A percentile compares a stretch with the other conserved stretches of the same genome.
Conservation (phyloP, 2,888 invertebrate species). For the Fabriciana adippe region DNA sequence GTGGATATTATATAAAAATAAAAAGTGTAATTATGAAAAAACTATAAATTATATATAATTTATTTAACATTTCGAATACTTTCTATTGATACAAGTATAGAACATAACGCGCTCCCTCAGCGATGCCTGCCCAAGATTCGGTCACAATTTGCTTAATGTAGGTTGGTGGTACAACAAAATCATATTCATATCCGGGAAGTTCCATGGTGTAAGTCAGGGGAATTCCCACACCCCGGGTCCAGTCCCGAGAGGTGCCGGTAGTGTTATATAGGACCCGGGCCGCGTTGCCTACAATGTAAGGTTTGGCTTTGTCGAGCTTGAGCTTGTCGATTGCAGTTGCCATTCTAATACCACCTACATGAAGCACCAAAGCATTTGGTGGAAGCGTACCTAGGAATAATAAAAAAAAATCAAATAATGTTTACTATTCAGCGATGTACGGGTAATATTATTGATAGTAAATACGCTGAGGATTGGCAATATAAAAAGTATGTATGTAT, state of each 20-base stretch:
- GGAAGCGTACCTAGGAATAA: slow-evolving; percentile 69
- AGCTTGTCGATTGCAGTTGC: slow-evolving; percentile 69
- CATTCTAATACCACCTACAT: slow-evolving; percentile 66
- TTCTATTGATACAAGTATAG: slow-evolving; percentile 40
- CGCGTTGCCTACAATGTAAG: slow-evolving; percentile 82
- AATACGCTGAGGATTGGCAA: too few relatives aligned
- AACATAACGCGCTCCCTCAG: slow-evolving; percentile 61
- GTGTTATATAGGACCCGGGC: slow-evolving; percentile 81
- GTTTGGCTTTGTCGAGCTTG: slow-evolving; percentile 62
- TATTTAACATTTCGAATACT: neutral
- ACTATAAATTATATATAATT: neutral
- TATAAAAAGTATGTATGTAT: too few relatives aligned
- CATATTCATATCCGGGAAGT: slow-evolving; percentile 82
- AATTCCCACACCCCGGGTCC: slow-evolving; percentile 82
- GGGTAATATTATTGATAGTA: too few relatives aligned
- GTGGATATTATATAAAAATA: neutral
- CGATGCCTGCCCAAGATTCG: slow-evolving; percentile 84
- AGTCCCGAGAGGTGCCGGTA: slow-evolving; percentile 87
- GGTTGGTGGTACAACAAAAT: slow-evolving; percentile 80
- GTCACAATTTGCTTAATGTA: slow-evolving; percentile 80
- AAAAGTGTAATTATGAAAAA: neutral
- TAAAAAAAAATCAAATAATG: slow-evolving; percentile 1
- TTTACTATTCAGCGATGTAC: neutral
- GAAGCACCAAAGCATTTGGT: slow-evolving; percentile 72
- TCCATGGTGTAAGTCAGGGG: slow-evolving; percentile 86